Conservation (phyloP, 2,797 vertebrate genomes). For the Sebastes melanostomus region DNA sequence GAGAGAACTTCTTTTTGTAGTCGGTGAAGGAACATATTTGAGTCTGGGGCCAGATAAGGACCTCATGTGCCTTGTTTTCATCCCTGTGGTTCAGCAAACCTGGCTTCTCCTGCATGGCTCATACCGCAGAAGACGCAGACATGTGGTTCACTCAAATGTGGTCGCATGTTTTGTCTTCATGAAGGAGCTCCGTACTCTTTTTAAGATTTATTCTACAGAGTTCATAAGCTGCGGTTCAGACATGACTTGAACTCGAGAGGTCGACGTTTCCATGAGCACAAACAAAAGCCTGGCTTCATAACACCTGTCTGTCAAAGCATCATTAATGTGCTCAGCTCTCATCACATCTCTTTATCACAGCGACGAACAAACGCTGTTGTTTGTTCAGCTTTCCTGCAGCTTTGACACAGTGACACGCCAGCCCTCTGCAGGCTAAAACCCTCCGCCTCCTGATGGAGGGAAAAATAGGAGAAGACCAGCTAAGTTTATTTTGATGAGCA, state of each 20-base stretch:
- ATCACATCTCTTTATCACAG: not conserved
- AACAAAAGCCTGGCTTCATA: constrained; percentile 11
- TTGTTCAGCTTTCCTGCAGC: constrained; percentile 76
- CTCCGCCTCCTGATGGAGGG: not conserved
- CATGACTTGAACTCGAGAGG: not conserved
- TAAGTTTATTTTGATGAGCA: constrained; percentile 59
- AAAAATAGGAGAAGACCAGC: constrained; percentile 18
- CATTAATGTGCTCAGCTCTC: constrained; percentile 19
- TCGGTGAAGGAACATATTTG: constrained; percentile 29
- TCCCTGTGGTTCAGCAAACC: not conserved
- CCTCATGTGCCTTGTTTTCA: constrained; percentile 16
- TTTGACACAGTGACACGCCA: constrained; percentile 15
- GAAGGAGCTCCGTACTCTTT: not conserved
- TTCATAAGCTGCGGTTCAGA: not conserved
- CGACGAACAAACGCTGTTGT: constrained; percentile 55
- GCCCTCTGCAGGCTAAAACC: not conserved
- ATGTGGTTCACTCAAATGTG: not conserved
- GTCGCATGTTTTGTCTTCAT: constrained; percentile 14
- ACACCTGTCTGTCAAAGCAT: constrained; percentile 27
- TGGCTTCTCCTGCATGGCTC: not conserved
- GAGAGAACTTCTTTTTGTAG: constrained; percentile 28
- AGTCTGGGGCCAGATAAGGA: constrained; percentile 46
- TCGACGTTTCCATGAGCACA: constrained; percentile 4
- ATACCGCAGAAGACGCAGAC: not conserved
- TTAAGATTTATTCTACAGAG: not conserved